A percentile compares a stretch with the other conserved stretches of the same genome.
phyloP scores from a whole-genome alignment of 2,888 invertebrate species.

The Lathronympha strigana region DNA sequence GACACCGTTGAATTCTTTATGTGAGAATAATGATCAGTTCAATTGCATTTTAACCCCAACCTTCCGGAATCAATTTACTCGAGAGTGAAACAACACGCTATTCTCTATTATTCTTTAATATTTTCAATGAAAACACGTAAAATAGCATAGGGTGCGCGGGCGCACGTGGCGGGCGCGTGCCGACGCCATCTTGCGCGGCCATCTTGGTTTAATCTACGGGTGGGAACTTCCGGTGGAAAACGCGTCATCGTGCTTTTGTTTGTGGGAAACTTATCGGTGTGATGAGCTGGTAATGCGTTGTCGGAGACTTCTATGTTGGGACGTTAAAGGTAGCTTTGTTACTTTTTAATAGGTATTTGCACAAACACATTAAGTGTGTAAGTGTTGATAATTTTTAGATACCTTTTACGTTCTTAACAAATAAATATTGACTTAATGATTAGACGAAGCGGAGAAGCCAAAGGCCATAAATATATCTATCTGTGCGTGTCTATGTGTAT shows the following conservation, averaged over 20 bases:
- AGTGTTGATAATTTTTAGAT: no score
- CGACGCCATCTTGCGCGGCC: conserved; percentile 62
- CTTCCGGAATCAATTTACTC: conserved; percentile 75
- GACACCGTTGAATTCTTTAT: conserved; percentile 50
- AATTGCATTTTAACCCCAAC: conserved; percentile 79
- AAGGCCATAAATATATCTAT: no score
- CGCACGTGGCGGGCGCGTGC: conserved; percentile 62
- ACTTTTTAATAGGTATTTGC: no score
- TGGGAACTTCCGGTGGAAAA: conserved; percentile 77
- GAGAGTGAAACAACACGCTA: conserved; percentile 70
- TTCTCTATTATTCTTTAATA: conserved; percentile 77
- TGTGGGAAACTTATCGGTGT: conserved; percentile 70
- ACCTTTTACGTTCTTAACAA: no score
- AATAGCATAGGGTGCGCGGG: conserved; percentile 62
- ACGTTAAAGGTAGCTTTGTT: neutral
- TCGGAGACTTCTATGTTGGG: neutral
- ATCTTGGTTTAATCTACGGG: conserved; percentile 69
- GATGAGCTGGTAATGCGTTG: conserved; percentile 43
- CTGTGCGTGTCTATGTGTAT: no score
- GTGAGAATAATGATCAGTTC: conserved; percentile 76
- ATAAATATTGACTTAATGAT: no score
- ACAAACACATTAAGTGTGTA: no score
- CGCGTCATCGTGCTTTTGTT: conserved; percentile 60
- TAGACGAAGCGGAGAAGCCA: no score
- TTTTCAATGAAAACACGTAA: conserved; percentile 78